Evolutionary conservation across 2,113 vertebrate genomes (phyloP), one percentile per base, ranked within the genome.

Genomic region (Trichechus manatus): DNA sequence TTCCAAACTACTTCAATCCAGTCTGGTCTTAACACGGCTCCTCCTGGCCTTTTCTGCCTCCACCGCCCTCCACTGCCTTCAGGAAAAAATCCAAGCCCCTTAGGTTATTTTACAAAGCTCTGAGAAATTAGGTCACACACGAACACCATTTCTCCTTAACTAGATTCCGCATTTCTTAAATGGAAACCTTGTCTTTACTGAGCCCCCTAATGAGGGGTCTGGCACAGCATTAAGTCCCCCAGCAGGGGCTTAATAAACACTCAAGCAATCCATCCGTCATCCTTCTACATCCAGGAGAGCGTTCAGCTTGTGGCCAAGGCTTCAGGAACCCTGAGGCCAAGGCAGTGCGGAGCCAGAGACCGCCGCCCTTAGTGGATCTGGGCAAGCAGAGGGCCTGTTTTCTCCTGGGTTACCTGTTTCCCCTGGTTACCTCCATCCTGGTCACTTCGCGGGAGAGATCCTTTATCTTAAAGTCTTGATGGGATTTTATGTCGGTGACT

Each of bases 351-450:
- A 72, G 23, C 87, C 77, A 81, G 85, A 79, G 89, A 78, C 2
- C 66, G 33, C n/a, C 42, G n/a, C 50, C 33, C 42, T n/a, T 19
- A 39, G 33, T 42, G 63, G 39, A 81, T 44, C 4, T 15, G 31
- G 23, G 27, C 36, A 9, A 15, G 61, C 7, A 66, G 59, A 53
- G 2, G 29, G 7, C 0, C 6, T 66, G 4, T 63, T 77, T 80
- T 56, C 14, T 42, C 63, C 36, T 6, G 36, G 42, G 44, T 83
- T 91, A 88, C 70, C 53, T 79, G 59, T 90, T 42, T 92, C 63
- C 29, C 15, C 1, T 17, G 61, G 36, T 95, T 96, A 98, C 98
- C 98, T 98, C 98, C 1, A 95, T 53, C 5, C 3, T 50, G 36
- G 53, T 20, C 20, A 98, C 98, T 56, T 97, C 97, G 0, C 29